Evolutionary conservation across 2,797 vertebrate species (phyloP).

Genomic region (Phylloscopus collybita): DNA sequence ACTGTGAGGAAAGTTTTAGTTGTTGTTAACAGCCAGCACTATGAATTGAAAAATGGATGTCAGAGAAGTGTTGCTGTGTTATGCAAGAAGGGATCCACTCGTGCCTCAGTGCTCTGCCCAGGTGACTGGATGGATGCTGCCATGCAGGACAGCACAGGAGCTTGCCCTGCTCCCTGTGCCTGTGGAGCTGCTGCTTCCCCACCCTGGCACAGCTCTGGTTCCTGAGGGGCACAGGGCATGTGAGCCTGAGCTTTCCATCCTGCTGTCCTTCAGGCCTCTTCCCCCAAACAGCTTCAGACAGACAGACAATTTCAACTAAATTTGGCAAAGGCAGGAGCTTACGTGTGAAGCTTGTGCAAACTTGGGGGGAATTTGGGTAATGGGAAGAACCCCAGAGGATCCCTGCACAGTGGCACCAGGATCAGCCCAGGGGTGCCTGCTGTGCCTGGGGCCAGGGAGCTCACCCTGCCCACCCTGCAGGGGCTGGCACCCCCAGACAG

Average conservation of each 20-base stretch:
- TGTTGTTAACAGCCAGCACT: neutral
- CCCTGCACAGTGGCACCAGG: rapidly evolving
- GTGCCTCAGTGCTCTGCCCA: neutral
- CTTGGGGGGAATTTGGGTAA: neutral
- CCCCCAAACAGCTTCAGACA: neutral
- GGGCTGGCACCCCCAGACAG: neutral
- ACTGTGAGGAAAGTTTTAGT: neutral
- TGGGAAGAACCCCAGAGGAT: neutral
- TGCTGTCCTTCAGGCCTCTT: neutral
- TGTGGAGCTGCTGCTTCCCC: neutral
- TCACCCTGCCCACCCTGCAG: neutral
- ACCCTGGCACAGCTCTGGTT: rapidly evolving
- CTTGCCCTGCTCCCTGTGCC: neutral
- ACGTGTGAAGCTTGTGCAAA: neutral
- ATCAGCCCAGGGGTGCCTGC: neutral
- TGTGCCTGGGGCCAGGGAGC: neutral
- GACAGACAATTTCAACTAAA: neutral
- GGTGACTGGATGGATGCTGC: neutral
- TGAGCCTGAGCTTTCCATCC: neutral
- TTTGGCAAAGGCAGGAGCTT: neutral
- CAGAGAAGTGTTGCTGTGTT: neutral
- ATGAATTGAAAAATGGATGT: neutral
- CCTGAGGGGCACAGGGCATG: neutral
- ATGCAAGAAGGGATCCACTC: rapidly evolving
- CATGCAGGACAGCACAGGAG: neutral